Evolutionary conservation across 2,113 vertebrate species (phyloP).

Genomic region (Penelope pileata): DNA sequence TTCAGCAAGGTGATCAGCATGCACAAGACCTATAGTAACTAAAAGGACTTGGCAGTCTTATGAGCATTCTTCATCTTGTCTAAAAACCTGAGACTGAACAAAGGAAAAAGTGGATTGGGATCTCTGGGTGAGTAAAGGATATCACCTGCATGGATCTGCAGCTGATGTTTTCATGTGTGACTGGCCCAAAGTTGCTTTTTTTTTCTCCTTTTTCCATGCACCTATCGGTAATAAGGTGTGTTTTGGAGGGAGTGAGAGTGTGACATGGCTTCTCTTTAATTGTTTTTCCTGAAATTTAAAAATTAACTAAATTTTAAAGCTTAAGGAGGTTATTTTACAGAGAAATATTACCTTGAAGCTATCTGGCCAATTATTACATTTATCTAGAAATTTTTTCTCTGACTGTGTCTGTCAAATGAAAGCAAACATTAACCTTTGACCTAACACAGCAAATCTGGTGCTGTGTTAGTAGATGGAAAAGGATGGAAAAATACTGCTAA

Average conservation of each 20-base stretch:
- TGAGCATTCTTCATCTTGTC: neutral
- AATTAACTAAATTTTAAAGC: neutral
- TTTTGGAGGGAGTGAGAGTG: neutral
- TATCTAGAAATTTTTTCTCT: neutral
- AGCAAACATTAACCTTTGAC: neutral
- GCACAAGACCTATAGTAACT: neutral
- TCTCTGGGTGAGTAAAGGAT: neutral
- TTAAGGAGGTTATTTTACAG: neutral
- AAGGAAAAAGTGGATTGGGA: neutral
- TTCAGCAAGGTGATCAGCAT: neutral
- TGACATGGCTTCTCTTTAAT: neutral
- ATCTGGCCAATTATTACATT: neutral
- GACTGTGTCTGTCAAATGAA: neutral
- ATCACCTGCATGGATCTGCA: neutral
- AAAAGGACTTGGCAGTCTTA: neutral
- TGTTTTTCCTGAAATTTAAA: neutral
- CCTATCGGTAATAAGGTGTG: accelerated
- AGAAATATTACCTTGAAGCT: neutral
- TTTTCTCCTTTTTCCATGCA: neutral
- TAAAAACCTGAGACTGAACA: neutral
- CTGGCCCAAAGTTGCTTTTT: neutral
- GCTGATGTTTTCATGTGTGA: neutral
- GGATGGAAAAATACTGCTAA: neutral
- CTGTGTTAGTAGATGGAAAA: neutral
- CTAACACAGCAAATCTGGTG: neutral